phyloP scores from a whole-genome alignment of 1,140 invertebrate genomes.

The Stenopsyche tienmushanensis region DNA sequence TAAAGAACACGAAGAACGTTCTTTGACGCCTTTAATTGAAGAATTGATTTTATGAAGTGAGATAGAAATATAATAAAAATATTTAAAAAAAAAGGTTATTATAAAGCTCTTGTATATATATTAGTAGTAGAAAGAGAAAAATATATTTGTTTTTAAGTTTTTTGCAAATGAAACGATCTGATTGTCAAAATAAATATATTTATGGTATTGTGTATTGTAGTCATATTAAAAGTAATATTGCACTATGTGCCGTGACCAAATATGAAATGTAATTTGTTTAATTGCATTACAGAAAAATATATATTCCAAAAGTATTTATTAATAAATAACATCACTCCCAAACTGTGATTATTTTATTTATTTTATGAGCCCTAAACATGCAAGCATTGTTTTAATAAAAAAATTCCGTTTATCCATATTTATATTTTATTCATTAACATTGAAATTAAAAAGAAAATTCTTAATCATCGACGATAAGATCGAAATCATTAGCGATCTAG shows the following conservation, averaged over 20 bases:
- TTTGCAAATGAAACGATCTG: no score
- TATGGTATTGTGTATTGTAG: neutral
- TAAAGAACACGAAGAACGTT: slow-evolving; percentile 34
- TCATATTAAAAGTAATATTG: neutral
- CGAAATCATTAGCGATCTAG: no score
- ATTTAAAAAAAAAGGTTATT: neutral
- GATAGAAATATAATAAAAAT: slow-evolving; percentile 34
- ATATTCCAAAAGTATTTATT: neutral
- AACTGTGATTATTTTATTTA: no score
- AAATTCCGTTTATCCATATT: no score
- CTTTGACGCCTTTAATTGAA: slow-evolving; percentile 38
- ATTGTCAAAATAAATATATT: neutral
- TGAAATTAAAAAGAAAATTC: no score
- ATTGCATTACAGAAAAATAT: neutral
- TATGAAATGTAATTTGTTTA: neutral
- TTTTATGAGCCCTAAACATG: no score
- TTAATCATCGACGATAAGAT: no score
- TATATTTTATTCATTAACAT: no score
- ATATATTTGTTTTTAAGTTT: neutral
- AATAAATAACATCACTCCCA: no score
- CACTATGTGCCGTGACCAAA: slow-evolving; percentile 5
- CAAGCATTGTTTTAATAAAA: no score
- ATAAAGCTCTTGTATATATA: no score
- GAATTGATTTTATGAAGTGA: slow-evolving; percentile 43
- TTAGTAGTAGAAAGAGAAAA: no score